Base-by-base conservation (phyloP, 2,113 vertebrate genomes). In the Anseranas semipalmata region DNA sequence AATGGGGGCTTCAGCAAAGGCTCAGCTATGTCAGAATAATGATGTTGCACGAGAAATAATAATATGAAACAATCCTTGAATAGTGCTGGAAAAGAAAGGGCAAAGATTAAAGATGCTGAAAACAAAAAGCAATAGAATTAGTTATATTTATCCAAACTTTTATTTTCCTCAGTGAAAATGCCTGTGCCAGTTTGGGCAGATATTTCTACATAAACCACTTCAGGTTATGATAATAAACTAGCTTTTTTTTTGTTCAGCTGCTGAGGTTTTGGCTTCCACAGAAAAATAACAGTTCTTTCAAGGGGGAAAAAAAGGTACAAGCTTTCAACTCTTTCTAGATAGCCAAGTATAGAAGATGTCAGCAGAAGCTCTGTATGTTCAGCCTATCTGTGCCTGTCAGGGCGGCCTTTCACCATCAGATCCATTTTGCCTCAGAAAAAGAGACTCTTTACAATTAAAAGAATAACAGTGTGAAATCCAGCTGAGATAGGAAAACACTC, bases 401-500 rank as follows among this genome's bases (percentile, higher is more conserved):
- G 37, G 28, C 1, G 1, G 74, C 41, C 15, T 45, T 81, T 91
- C 72, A 86, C 52, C 35, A 67, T 62, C 53, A 81, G 24, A 84
- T 85, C 60, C 17, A 70, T 81, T 92, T 84, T 84, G 39, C 73
- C 22, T 91, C 55, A 77, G 87, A 93, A 91, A 80, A 94, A 92
- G 30, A 58, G 82, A 63, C 25, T 39, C 37, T 68, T 82, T 62
- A 70, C 75, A 93, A 83, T 87, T 91, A 96, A 85, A 91, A 80
- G 72, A 81, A 79, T 53, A 91, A 56, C 68, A 85, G 63, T 70
- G 43, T 87, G 81, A 58, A 60, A 70, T 70, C 56, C 66, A 93
- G 39, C 52, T 92, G 86, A 79, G 63, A 65, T 10, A 93, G 73
- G 67, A 93, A 96, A 94, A 84, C 79, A 94, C 27, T 74, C 52